phyloP scores from a whole-genome alignment of 2,888 invertebrate species.

The Protula sp. region DNA sequence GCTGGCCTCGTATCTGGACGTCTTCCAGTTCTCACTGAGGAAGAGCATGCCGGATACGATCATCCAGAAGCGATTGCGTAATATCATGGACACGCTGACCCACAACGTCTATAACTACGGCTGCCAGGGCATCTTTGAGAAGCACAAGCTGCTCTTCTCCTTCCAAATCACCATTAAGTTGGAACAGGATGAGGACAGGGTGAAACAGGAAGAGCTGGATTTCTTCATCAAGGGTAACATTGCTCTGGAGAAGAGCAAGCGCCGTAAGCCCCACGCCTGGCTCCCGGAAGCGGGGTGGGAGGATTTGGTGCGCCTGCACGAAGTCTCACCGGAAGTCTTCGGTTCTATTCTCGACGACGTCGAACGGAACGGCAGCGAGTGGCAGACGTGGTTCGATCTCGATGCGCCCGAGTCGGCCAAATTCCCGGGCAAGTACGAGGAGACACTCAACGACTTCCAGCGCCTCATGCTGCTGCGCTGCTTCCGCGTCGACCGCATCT shows the following conservation, averaged over 20 bases:
- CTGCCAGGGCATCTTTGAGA: slow-evolving; percentile 86
- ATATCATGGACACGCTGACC: slow-evolving; percentile 79
- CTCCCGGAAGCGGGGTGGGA: slow-evolving; percentile 74
- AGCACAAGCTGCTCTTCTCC: slow-evolving; percentile 82
- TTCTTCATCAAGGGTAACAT: slow-evolving; percentile 88
- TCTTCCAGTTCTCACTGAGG: slow-evolving; percentile 74
- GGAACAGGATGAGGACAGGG: slow-evolving; percentile 64
- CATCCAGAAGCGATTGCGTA: slow-evolving; percentile 67
- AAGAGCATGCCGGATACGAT: slow-evolving; percentile 78
- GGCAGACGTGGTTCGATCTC: slow-evolving; percentile 78
- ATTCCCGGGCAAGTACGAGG: slow-evolving; percentile 70
- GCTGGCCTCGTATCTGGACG: slow-evolving; percentile 74
- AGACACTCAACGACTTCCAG: slow-evolving; percentile 62
- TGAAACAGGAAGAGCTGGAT: slow-evolving; percentile 70
- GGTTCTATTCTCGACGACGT: slow-evolving; percentile 64
- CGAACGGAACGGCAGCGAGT: slow-evolving; percentile 54
- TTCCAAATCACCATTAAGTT: slow-evolving; percentile 84
- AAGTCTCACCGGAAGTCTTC: slow-evolving; percentile 67
- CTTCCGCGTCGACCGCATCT: slow-evolving; percentile 83
- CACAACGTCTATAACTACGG: slow-evolving; percentile 86
- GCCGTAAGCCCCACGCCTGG: slow-evolving; percentile 68
- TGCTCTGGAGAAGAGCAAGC: slow-evolving; percentile 68
- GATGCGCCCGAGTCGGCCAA: slow-evolving; percentile 72
- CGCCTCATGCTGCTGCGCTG: slow-evolving; percentile 78
- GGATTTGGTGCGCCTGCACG: slow-evolving; percentile 69